phyloP scores from a whole-genome alignment of 2,888 invertebrate species.

The Melipona bicolor region DNA sequence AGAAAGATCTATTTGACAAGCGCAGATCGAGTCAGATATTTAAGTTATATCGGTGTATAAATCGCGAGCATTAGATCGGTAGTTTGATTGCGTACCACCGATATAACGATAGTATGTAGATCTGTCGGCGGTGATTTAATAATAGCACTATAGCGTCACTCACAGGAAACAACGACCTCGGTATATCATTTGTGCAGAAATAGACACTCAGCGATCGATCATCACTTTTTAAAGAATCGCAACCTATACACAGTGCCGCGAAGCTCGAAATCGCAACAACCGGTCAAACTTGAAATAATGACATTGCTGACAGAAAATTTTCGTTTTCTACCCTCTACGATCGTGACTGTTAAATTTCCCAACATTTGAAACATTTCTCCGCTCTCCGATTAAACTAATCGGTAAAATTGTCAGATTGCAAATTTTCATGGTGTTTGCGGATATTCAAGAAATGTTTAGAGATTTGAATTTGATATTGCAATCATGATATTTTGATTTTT shows the following conservation, averaged over 20 bases:
- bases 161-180: neutral
- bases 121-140: constrained; percentile 6
- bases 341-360: neutral
- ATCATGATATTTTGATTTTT: too few species aligned
- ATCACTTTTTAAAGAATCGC: neutral
- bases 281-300: neutral
- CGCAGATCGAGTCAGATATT: neutral
- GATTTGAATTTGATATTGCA: too few species aligned
- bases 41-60: neutral
- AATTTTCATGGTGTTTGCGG: too few species aligned
- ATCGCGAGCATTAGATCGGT: neutral
- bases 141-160: neutral
- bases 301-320: neutral
- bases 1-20: neutral
- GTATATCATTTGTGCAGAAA: neutral
- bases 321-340: neutral
- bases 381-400: too few species aligned
- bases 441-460: too few species aligned
- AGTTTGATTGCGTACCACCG: neutral
- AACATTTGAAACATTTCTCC: too few species aligned
- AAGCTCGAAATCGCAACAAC: neutral
- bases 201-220: neutral
- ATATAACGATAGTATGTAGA: neutral
- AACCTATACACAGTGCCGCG: neutral
- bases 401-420: neutral